These are phyloP conservation scores for Pseudobourletiella spinata DNA, from an alignment of 1,140 invertebrate genomes.

Conservation along the genomic window DNA sequence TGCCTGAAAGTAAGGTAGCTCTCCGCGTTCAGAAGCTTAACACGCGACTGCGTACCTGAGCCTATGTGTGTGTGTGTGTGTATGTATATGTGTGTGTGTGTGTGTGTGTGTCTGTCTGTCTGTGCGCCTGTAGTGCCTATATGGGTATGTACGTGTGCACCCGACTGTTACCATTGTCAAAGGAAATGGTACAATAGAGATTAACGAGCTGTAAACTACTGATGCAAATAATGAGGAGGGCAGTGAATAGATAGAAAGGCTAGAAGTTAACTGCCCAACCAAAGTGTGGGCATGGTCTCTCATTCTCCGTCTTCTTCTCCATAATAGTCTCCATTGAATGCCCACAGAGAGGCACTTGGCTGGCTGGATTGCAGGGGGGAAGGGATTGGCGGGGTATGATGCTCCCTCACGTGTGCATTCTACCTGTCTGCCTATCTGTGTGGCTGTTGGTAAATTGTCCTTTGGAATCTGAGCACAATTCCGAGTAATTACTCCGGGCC, in stretches of 20 bases:
- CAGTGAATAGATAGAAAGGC: conserved; percentile 12
- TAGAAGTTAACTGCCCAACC: background rate
- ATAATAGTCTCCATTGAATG: background rate
- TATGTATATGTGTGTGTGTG: too few relatives aligned
- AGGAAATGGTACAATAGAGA: conserved; percentile 8
- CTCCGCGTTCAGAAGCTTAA: too few relatives aligned
- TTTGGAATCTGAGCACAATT: conserved; percentile 6
- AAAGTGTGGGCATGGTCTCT: background rate
- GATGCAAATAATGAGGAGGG: conserved; percentile 17
- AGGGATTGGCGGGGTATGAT: too few relatives aligned
- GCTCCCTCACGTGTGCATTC: too few relatives aligned
- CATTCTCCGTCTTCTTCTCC: background rate
- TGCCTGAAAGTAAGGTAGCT: too few relatives aligned
- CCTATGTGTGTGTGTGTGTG: background rate
- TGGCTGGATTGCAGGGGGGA: background rate
- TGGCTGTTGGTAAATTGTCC: background rate
- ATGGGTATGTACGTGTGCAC: background rate
- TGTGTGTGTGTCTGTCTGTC: too few relatives aligned
- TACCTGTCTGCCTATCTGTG: background rate
- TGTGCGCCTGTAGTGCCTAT: too few relatives aligned
- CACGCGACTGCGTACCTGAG: too few relatives aligned
- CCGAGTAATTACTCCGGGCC: conserved; percentile 19
- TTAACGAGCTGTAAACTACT: conserved; percentile 21
- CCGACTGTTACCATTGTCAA: background rate
- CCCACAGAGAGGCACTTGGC: background rate